Percentiles rank a stretch among this genome's conserved stretches.
Conservation (phyloP, 2,888 invertebrate species). For the Euclidia mi region DNA sequence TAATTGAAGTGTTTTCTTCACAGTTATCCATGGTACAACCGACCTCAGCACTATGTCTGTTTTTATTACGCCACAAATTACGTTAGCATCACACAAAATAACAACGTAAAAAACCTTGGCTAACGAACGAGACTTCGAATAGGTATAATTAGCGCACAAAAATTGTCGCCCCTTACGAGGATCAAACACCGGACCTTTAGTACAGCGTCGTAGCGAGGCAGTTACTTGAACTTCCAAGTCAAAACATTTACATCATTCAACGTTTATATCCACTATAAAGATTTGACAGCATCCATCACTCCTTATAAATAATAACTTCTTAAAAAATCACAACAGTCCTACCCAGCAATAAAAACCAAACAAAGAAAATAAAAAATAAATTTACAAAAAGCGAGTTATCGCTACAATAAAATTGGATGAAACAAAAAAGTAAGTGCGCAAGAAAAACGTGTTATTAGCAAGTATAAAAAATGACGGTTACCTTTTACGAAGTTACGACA, state of each 20-base stretch:
- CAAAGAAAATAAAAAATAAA: conserved; percentile 52
- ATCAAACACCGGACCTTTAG: too few species aligned
- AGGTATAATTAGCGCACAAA: too few species aligned
- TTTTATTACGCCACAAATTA: conserved; percentile 58
- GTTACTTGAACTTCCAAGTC: conserved; percentile 15
- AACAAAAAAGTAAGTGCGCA: conserved; percentile 54
- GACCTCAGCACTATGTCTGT: conserved; percentile 34
- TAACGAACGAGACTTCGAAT: too few species aligned
- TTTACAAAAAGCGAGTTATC: conserved; percentile 49
- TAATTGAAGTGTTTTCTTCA: too few species aligned
- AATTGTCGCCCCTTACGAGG: too few species aligned
- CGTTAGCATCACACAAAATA: too few species aligned
- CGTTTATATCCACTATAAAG: too few species aligned
- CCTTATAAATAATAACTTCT: conserved; percentile 20
- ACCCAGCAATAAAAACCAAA: conserved; percentile 46
- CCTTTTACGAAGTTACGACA: conserved; percentile 55
- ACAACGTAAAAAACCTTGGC: too few species aligned
- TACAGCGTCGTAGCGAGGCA: too few species aligned
- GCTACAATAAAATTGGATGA: conserved; percentile 56
- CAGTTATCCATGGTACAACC: conserved; percentile 44
- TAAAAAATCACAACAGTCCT: conserved; percentile 22
- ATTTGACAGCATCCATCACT: too few species aligned
- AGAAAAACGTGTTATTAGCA: conserved; percentile 59
- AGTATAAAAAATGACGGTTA: conserved; percentile 62
- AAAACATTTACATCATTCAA: too few species aligned